Evolutionary conservation across 2,113 vertebrate genomes (phyloP).

Genomic region (Progne subis): DNA sequence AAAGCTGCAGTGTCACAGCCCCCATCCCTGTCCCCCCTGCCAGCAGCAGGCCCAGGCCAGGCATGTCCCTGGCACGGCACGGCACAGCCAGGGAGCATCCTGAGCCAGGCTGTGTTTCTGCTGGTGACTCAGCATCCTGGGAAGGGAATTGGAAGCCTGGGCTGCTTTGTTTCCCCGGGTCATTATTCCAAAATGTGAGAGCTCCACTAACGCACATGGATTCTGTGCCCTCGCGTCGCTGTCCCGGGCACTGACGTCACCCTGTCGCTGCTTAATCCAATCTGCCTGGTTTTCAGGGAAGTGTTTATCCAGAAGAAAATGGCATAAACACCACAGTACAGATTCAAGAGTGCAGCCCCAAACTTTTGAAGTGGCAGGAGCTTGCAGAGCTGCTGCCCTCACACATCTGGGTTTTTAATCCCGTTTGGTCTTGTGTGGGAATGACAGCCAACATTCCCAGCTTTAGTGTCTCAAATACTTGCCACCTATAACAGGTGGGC

Average conservation of each 20-base stretch:
- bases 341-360: not conserved
- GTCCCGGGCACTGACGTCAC: rapidly evolving
- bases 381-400: not conserved
- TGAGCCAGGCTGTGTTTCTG: not conserved
- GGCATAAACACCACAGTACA: not conserved
- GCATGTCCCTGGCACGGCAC: not conserved
- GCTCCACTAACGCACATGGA: not conserved
- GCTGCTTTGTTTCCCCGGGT: not conserved
- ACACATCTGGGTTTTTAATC: rapidly evolving
- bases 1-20: not conserved
- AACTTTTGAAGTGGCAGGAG: not conserved
- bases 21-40: not conserved
- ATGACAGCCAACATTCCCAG: not conserved
- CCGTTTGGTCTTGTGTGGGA: rapidly evolving
- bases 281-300: not conserved
- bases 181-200: not conserved
- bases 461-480: not conserved
- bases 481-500: not conserved
- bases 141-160: not conserved
- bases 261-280: not conserved
- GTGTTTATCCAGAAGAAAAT: not conserved
- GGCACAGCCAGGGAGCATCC: not conserved
- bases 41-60: not conserved
- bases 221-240: rapidly evolving
- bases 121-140: not conserved